Evolutionary conservation across 2,113 vertebrate genomes (phyloP), one percentile per base, ranked within the genome.

Genomic region (Chloebia gouldiae): DNA sequence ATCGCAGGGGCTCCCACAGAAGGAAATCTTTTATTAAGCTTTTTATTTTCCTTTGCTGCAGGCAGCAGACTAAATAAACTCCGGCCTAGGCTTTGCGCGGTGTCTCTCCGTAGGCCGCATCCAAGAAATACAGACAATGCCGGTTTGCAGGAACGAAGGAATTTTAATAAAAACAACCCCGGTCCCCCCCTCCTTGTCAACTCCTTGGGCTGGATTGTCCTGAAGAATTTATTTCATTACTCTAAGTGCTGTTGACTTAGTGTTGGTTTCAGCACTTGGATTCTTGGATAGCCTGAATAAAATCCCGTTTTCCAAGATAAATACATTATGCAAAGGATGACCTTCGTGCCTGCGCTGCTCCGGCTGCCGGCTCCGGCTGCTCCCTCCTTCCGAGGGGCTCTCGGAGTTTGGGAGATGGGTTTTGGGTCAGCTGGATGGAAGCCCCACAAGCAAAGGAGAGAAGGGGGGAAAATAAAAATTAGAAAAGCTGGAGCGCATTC

Each of bases 121-220:
- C 98, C 98, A 99, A 99, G 98, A 98, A 98, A 98, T 94, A 99
- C 98, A 98, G 97, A 96, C 97, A 97, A 72, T 97, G 97, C 96
- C 82, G 97, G 98, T 93, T 98, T 97, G 98, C 97, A 97, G 97
- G 95, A 97, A 98, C 95, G 97, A 98, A 98, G 98, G 98, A 98
- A 99, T 98, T 98, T 98, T 97, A 98, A 98, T 98, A 97, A 98
- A 98, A 98, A 98, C 98, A 99, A 98, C 98, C 95, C 91, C 94
- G 93, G 93, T 96, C 75, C 89, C 81, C 40, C 50, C n/a, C 24
- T 66, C 96, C 97, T 95, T 91, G 95, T 97, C 97, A 95, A 23
- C 97, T 96, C 96, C 96, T 97, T 75, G 86, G 95, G 97, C 96
- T 84, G 95, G 97, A 95, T 96, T 93, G 96, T 97, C 97, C 96